Percentiles rank a stretch among this genome's conserved stretches.
Conservation (phyloP, 2,113 vertebrate species). For the Pelobates fuscus region DNA sequence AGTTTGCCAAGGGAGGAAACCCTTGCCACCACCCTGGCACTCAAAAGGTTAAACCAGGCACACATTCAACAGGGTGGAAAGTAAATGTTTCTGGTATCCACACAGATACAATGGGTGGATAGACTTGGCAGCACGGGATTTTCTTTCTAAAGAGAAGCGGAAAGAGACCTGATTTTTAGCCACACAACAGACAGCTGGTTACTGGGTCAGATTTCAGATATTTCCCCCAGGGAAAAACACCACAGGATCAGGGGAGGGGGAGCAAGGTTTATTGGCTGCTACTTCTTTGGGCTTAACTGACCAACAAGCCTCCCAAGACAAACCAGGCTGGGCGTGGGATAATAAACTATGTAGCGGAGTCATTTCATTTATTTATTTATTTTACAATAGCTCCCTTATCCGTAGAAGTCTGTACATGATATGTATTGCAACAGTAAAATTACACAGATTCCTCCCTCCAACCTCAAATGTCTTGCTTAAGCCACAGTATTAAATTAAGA, state of each 20-base stretch:
- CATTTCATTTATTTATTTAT: background rate
- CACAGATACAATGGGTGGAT: background rate
- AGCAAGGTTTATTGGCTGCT: slow-evolving; percentile 12
- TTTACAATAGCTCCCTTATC: background rate
- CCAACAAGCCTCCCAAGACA: slow-evolving; percentile 25
- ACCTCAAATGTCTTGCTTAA: too few relatives aligned
- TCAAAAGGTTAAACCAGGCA: background rate
- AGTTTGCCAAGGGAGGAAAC: too few relatives aligned
- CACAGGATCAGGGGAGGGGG: slow-evolving; percentile 30
- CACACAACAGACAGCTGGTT: slow-evolving; percentile 42
- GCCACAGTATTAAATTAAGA: too few relatives aligned
- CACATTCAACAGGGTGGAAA: background rate
- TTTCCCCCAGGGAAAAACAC: slow-evolving; percentile 33
- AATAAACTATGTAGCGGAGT: background rate
- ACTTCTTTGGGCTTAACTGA: slow-evolving; percentile 40
- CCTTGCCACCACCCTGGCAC: too few relatives aligned
- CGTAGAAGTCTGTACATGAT: too few relatives aligned
- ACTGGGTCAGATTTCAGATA: slow-evolving; percentile 41
- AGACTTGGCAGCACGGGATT: background rate
- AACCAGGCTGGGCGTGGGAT: slow-evolving; percentile 1
- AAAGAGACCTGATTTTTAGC: slow-evolving; percentile 21
- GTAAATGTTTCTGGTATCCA: too few relatives aligned
- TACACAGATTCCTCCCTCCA: too few relatives aligned
- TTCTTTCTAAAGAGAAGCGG: background rate
- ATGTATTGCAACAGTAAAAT: too few relatives aligned